Percentiles rank a stretch among this genome's conserved stretches.
phyloP scores from a whole-genome alignment of 2,888 invertebrate species.

The Fragum whitleyi region DNA sequence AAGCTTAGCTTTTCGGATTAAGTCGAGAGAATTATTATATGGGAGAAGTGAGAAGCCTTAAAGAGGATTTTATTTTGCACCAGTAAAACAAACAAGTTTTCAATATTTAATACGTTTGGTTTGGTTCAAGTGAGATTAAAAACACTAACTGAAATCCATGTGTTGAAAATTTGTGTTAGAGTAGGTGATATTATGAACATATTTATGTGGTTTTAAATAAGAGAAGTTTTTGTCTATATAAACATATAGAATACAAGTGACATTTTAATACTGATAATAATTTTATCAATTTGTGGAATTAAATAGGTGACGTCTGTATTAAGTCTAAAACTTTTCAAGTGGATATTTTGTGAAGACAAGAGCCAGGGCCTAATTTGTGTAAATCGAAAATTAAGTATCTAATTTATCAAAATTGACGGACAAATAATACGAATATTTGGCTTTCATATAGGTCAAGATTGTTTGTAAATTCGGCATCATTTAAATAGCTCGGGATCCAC shows the following conservation, averaged over 20 bases:
- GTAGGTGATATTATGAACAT: neutral
- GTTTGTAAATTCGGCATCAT: conserved; percentile 56
- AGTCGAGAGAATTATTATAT: neutral
- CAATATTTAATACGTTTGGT: conserved; percentile 57
- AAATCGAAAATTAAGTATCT: conserved; percentile 16
- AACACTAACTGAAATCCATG: neutral
- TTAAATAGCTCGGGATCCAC: conserved; percentile 50
- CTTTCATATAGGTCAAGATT: conserved; percentile 52
- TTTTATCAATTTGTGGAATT: conserved; percentile 13
- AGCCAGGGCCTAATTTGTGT: conserved; percentile 10
- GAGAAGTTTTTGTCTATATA: neutral
- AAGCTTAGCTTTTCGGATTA: conserved; percentile 64
- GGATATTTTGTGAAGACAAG: conserved; percentile 3
- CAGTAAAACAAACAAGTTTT: conserved; percentile 60
- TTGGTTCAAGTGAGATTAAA: conserved; percentile 41
- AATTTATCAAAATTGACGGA: conserved; percentile 56
- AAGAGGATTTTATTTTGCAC: conserved; percentile 44
- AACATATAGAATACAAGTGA: neutral
- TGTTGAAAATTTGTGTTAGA: conserved; percentile 24
- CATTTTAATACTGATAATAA: conserved; percentile 4
- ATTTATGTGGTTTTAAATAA: neutral
- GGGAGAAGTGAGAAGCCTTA: neutral
- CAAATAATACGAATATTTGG: conserved; percentile 45
- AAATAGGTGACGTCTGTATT: neutral
- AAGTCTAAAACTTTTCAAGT: conserved; percentile 5